phyloP scores from a whole-genome alignment of 2,113 vertebrate species.

The Protobothrops flavoviridis region DNA sequence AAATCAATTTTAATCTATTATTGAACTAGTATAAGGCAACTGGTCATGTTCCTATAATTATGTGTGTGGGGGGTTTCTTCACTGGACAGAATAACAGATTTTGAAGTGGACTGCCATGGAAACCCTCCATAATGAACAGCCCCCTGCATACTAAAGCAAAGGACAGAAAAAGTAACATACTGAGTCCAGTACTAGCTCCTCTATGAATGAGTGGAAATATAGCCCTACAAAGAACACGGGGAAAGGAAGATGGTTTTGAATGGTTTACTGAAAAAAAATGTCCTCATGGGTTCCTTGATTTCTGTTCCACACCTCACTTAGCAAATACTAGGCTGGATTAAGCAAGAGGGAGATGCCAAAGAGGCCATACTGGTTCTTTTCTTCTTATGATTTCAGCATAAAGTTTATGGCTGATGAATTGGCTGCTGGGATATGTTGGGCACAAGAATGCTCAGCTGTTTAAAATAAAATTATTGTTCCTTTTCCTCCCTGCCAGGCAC shows the following conservation, averaged over 20 bases:
- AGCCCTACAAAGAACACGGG: not conserved
- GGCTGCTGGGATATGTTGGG: not conserved
- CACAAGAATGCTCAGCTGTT: not conserved
- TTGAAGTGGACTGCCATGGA: not conserved
- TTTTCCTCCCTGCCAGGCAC: not conserved
- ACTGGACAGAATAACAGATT: not conserved
- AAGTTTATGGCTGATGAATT: not conserved
- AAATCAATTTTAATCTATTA: not conserved
- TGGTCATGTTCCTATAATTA: not conserved
- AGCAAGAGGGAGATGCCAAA: not conserved
- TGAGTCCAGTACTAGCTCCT: not conserved
- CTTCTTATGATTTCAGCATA: not conserved
- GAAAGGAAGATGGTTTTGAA: not conserved
- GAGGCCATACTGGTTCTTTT: not conserved
- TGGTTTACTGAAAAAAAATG: not conserved
- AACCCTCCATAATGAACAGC: not conserved
- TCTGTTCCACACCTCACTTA: not conserved
- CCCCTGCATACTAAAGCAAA: not conserved
- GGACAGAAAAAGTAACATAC: not conserved
- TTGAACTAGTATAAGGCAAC: not conserved
- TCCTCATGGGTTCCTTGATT: not conserved
- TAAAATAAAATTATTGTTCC: not conserved
- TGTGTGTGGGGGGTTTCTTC: not conserved
- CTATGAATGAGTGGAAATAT: not conserved
- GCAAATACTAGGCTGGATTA: not conserved